Percentiles rank a stretch among this genome's conserved stretches.
Evolutionary conservation across 1,140 invertebrate genomes (phyloP).

Genomic region (Phthorimaea operculella): DNA sequence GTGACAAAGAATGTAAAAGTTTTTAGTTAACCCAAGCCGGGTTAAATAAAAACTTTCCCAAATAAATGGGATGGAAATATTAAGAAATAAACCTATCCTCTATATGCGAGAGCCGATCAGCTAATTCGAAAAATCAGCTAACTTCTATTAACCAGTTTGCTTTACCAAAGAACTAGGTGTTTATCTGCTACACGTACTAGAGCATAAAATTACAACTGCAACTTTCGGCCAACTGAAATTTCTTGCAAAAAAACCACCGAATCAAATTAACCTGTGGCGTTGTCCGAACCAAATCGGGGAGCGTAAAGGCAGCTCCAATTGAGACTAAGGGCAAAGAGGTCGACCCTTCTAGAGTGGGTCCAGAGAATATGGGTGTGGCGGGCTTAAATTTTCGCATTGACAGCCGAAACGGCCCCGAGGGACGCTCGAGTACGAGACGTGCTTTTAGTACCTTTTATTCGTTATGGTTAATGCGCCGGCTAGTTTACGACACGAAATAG

Average conservation of each 20-base stretch:
- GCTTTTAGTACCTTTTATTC: conserved; percentile 64
- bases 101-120: too few relatives aligned
- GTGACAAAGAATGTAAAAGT: too few relatives aligned
- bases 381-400: conserved; percentile 66
- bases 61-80: too few relatives aligned
- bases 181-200: too few relatives aligned
- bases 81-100: too few relatives aligned
- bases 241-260: conserved; percentile 12
- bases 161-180: too few relatives aligned
- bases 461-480: conserved; percentile 62
- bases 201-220: too few relatives aligned
- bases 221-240: not conserved
- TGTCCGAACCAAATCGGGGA: conserved; percentile 29
- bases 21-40: too few relatives aligned
- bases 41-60: too few relatives aligned
- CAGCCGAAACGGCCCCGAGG: conserved; percentile 61
- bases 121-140: too few relatives aligned
- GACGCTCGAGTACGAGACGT: conserved; percentile 35
- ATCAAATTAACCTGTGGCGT: conserved; percentile 22
- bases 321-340: conserved; percentile 58
- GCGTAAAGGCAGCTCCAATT: conserved; percentile 43
- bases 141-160: too few relatives aligned
- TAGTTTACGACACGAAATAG: too few relatives aligned
- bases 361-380: conserved; percentile 60
- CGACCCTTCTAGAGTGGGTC: conserved; percentile 56